Percentiles rank a stretch among this genome's conserved stretches.
Conservation (phyloP, 2,113 vertebrate genomes). For the Lophius piscatorius region DNA sequence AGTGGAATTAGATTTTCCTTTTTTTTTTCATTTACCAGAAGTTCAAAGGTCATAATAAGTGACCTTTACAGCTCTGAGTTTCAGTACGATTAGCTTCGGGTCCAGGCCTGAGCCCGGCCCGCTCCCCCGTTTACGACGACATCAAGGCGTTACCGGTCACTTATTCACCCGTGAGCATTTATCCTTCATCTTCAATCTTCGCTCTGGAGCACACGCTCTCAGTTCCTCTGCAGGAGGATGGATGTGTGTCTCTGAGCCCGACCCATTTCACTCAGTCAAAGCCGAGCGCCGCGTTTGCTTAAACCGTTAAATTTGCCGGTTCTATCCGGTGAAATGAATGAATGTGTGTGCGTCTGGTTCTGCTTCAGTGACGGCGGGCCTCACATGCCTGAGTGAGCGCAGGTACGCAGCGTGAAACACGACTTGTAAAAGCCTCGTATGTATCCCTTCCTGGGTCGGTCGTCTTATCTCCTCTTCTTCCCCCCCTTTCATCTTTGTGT, state of each 20-base stretch:
- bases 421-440: conserved; percentile 24
- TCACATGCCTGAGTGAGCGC: conserved; percentile 21
- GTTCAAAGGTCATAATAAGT: too few relatives aligned
- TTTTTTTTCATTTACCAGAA: too few relatives aligned
- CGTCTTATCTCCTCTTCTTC: conserved; percentile 4
- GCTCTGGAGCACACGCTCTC: conserved; percentile 64
- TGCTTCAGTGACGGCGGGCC: conserved; percentile 13
- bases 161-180: conserved; percentile 59
- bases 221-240: conserved; percentile 43
- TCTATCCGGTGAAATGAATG: conserved; percentile 23
- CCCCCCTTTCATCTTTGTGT: conserved; percentile 45
- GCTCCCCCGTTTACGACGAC: conserved; percentile 65
- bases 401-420: conserved; percentile 36
- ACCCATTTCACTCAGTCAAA: too few relatives aligned
- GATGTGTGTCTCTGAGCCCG: conserved; percentile 28
- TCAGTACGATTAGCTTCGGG: conserved; percentile 62
- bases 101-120: conserved; percentile 46
- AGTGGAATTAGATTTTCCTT: too few relatives aligned
- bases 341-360: conserved; percentile 18
- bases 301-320: conserved; percentile 28
- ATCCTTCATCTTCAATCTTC: conserved; percentile 63
- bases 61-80: too few relatives aligned
- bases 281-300: too few relatives aligned
- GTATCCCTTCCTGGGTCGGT: conserved; percentile 20
- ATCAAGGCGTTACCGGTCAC: conserved; percentile 69